Percentiles rank a stretch among this genome's conserved stretches.
phyloP scores from a whole-genome alignment of 2,797 vertebrate species.

The Malacoctenus gilli region DNA sequence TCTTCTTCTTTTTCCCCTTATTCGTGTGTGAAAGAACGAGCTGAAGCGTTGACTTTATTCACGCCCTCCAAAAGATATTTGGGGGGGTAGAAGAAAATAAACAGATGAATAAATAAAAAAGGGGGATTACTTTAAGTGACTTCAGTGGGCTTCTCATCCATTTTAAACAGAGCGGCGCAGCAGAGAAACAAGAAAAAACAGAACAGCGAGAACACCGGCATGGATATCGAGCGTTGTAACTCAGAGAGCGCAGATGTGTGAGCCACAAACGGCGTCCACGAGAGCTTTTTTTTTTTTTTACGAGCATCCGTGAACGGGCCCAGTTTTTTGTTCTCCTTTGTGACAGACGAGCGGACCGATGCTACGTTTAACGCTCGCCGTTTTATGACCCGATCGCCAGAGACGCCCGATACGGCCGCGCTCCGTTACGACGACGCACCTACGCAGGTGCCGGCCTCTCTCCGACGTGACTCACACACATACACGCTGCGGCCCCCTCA shows the following conservation, averaged over 20 bases:
- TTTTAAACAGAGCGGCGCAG: too few species aligned
- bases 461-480: slow-evolving; percentile 58
- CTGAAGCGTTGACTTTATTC: too few species aligned
- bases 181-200: too few species aligned
- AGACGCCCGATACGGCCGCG: too few species aligned
- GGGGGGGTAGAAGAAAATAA: too few species aligned
- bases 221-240: neutral
- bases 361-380: neutral
- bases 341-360: neutral
- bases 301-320: neutral
- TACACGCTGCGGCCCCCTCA: slow-evolving; percentile 66
- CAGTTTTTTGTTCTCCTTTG: slow-evolving; percentile 1
- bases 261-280: neutral
- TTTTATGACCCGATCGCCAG: neutral
- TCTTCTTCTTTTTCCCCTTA: too few species aligned
- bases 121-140: too few species aligned
- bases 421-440: too few species aligned
- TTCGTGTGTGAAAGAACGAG: too few species aligned
- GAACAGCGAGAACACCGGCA: neutral
- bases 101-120: too few species aligned
- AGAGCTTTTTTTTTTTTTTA: slow-evolving; percentile 1
- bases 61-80: too few species aligned
- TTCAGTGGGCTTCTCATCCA: too few species aligned
- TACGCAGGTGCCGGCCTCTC: slow-evolving; percentile 23
- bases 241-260: neutral